A percentile compares a stretch with the other conserved stretches of the same genome.
phyloP scores from a whole-genome alignment of 2,113 vertebrate species.

The Urocolius indicus region DNA sequence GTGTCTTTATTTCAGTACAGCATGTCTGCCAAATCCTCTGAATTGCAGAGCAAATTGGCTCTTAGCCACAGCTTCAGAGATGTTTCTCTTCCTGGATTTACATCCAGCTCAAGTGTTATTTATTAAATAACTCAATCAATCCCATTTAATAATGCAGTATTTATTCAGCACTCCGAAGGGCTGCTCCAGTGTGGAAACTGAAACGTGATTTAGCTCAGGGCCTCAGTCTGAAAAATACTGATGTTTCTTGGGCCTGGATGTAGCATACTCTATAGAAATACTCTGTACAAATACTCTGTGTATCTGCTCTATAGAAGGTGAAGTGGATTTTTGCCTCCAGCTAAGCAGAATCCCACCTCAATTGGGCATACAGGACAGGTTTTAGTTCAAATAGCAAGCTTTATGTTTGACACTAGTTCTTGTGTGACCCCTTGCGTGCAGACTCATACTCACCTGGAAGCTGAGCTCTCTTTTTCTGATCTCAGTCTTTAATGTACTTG shows the following conservation, averaged over 20 bases:
- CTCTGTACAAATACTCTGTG: not conserved
- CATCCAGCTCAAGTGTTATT: not conserved
- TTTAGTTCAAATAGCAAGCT: not conserved
- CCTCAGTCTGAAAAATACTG: not conserved
- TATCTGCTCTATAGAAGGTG: not conserved
- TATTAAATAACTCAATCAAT: not conserved
- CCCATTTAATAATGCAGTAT: not conserved
- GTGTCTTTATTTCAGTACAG: slow-evolving; percentile 12
- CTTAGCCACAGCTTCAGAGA: not conserved
- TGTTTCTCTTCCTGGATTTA: not conserved
- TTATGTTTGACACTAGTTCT: not conserved
- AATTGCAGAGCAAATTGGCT: not conserved
- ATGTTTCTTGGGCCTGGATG: not conserved
- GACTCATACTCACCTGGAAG: not conserved
- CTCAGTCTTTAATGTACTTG: not conserved
- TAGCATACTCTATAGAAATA: no score
- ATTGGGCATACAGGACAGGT: fast-evolving
- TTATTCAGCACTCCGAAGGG: not conserved
- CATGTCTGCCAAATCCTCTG: not conserved
- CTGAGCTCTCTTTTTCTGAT: not conserved
- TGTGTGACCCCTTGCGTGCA: fast-evolving
- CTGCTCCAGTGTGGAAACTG: not conserved
- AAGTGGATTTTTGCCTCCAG: not conserved
- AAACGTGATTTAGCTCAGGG: not conserved
- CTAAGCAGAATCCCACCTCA: not conserved